Evolutionary conservation across 2,888 invertebrate species (phyloP).

Genomic region (Dorcus parallelipipedus): DNA sequence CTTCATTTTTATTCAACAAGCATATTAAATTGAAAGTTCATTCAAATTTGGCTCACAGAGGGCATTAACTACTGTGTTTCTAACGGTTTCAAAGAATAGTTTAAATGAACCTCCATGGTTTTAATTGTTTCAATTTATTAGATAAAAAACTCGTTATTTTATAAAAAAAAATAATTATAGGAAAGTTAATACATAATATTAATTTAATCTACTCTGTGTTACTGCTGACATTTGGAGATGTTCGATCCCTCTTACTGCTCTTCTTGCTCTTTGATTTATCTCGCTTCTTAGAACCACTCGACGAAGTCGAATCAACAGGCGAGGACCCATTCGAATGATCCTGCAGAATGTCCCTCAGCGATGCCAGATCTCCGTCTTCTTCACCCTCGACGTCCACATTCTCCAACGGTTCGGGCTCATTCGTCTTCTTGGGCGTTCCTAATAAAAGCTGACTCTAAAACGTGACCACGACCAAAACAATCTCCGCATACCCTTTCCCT

Average conservation of each 20-base stretch:
- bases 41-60: too few relatives aligned
- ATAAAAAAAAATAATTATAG: not conserved
- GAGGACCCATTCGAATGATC: conserved; percentile 44
- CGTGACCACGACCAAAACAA: too few relatives aligned
- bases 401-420: conserved; percentile 34
- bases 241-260: conserved; percentile 35
- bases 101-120: too few relatives aligned
- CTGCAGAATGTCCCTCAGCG: conserved; percentile 41
- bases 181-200: not conserved
- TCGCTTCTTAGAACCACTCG: conserved; percentile 34
- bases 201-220: conserved; percentile 27
- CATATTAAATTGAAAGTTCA: too few relatives aligned
- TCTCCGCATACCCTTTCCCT: conserved; percentile 37
- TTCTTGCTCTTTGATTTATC: conserved; percentile 41
- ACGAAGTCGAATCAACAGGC: conserved; percentile 38
- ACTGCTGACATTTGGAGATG: conserved; percentile 38
- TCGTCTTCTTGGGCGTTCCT: conserved; percentile 41
- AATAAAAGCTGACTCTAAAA: conserved; percentile 8
- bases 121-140: too few relatives aligned
- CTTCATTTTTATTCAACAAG: too few relatives aligned
- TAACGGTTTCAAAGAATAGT: too few relatives aligned
- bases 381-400: conserved; percentile 43
- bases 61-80: too few relatives aligned
- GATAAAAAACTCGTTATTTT: too few relatives aligned
- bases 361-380: conserved; percentile 40